Evolutionary conservation across 2,888 invertebrate species (phyloP), one percentile per base, ranked within the genome.

Genomic region (Imbricaverruca yamaguchii): DNA sequence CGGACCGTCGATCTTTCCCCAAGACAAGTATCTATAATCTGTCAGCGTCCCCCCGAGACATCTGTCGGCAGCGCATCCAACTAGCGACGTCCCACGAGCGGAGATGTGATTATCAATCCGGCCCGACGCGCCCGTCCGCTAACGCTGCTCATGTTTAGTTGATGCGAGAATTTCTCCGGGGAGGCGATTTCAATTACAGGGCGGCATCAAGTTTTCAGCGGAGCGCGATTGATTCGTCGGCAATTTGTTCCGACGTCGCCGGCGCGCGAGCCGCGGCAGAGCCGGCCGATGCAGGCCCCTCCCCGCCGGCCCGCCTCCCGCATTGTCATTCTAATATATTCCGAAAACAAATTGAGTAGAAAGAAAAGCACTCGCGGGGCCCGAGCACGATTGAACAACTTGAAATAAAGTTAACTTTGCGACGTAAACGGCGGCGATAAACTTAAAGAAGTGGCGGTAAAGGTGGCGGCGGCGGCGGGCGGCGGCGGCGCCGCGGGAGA

Each of bases 281-380:
- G n/a, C 65, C 25, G 13, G 18, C 39, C 65, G 65, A 53, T 53
- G 74, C 74, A 25, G 74, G 74, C 74, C 39, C 69, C 65, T 65
- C 65, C 69, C 69, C 39, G 69, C 69, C 25, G 69, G 4, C 69
- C 15, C 69, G 69, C 74, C 74, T 18, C 74, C 74, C 53, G 8
- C 74, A 74, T 74, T 74, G 74, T 74, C 74, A 74, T 74, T 74
- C 74, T 74, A 74, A 74, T 74, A 74, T 74, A 74, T 74, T 74
- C 74, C 53, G 53, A 9, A 74, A 74, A 53, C 53, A 74, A 74
- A 74, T 74, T 74, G 74, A 74, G 74, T 74, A 53, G 74, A 67
- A 74, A 74, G 74, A 74, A 74, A 74, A 74, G 74, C 74, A 74
- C 74, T 74, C 74, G 74, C 21, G 74, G 55, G 74, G 74, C 23